phyloP scores from a whole-genome alignment of 2,797 vertebrate species.

The Muscicapa striata region DNA sequence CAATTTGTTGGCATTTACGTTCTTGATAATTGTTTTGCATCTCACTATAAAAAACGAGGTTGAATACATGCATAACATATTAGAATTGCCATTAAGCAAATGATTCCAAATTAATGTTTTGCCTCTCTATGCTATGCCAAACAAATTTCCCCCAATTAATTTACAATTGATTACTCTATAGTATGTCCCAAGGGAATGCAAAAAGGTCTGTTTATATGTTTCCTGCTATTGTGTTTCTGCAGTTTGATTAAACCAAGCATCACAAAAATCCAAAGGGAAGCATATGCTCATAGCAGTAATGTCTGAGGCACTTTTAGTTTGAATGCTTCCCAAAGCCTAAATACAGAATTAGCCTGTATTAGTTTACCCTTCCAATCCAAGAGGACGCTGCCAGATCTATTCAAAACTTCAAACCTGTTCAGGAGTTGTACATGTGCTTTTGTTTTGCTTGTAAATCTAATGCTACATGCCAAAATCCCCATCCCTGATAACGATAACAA shows the following conservation, averaged over 20 bases:
- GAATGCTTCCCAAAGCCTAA: background rate
- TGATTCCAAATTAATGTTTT: conserved; percentile 73
- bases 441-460: background rate
- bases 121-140: conserved; percentile 62
- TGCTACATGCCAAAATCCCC: background rate
- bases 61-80: conserved; percentile 72
- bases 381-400: background rate
- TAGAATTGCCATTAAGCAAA: conserved; percentile 77
- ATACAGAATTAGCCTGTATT: background rate
- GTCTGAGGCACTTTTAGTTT: background rate
- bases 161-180: conserved; percentile 74
- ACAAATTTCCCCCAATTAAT: conserved; percentile 75
- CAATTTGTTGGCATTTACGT: conserved; percentile 66
- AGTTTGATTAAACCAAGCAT: conserved; percentile 53
- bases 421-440: background rate
- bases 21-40: conserved; percentile 70
- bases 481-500: background rate
- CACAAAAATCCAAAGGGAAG: background rate
- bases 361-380: background rate
- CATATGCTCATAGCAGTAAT: background rate
- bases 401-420: background rate
- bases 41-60: conserved; percentile 63
- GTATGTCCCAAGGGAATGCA: conserved; percentile 64
- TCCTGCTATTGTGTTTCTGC: conserved; percentile 41
- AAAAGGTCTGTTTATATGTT: conserved; percentile 13